phyloP scores from a whole-genome alignment of 2,797 vertebrate genomes.

The Mareca strepera region DNA sequence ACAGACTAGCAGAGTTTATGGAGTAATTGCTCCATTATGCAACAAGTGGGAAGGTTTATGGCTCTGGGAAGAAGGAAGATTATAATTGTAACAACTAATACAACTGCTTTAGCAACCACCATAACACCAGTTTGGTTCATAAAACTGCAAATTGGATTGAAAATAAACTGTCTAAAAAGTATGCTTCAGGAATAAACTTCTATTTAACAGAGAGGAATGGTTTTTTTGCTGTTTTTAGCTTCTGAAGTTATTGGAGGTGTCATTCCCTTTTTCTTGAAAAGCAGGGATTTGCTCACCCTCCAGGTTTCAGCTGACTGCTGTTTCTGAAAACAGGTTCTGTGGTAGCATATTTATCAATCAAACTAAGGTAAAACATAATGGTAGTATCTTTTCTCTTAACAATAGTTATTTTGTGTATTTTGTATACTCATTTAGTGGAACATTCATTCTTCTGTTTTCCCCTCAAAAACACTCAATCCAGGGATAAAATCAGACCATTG shows the following conservation, averaged over 20 bases:
- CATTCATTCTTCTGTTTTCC: neutral
- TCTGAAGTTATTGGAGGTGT: neutral
- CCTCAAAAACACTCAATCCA: neutral
- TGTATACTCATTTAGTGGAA: neutral
- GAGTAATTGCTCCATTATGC: conserved; percentile 42
- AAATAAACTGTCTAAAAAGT: conserved; percentile 1
- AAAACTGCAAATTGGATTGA: neutral
- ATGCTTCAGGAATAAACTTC: neutral
- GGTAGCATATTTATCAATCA: neutral
- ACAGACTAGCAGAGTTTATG: conserved; percentile 26
- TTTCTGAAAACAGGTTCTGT: neutral
- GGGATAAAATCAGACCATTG: neutral
- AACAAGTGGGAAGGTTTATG: conserved; percentile 44
- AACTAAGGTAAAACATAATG: neutral
- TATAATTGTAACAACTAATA: conserved; percentile 9
- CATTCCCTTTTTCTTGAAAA: conserved; percentile 19
- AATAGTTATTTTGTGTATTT: neutral
- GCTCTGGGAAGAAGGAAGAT: conserved; percentile 2
- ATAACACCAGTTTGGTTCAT: neutral
- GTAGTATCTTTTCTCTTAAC: neutral
- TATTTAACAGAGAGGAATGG: neutral
- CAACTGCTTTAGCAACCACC: conserved; percentile 25
- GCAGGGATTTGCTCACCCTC: neutral
- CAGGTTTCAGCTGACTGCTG: neutral
- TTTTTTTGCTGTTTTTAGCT: neutral